A percentile compares a stretch with the other conserved stretches of the same genome.
These are phyloP conservation scores for Leptopilina clavipes DNA, from an alignment of 1,140 invertebrate genomes.

Conservation along the genomic window DNA sequence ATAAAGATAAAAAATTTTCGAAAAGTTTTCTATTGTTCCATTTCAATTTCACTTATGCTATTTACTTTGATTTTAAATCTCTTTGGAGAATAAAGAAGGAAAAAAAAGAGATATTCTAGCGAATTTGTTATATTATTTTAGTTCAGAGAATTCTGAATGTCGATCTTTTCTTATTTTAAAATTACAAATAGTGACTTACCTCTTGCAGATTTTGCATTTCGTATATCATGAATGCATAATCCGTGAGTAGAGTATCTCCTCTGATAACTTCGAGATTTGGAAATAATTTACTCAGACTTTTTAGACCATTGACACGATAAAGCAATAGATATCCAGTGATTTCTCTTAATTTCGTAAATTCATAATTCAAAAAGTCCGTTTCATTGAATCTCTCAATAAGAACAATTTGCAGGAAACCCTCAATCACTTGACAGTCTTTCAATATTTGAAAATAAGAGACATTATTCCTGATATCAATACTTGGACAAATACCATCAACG, in stretches of 20 bases:
- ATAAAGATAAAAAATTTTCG: too few relatives aligned
- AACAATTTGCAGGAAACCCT: conserved; percentile 81
- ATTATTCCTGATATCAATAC: conserved; percentile 76
- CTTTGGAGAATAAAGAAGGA: not conserved
- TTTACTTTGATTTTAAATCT: not conserved
- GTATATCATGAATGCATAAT: conserved; percentile 83
- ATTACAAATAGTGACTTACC: conserved; percentile 55
- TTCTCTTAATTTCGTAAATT: conserved; percentile 78
- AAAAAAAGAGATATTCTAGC: not conserved
- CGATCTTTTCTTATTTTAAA: not conserved
- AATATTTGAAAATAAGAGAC: conserved; percentile 72
- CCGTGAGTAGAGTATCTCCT: conserved; percentile 79
- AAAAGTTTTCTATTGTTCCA: too few relatives aligned
- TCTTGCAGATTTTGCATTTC: conserved; percentile 76
- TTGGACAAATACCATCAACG: conserved; percentile 70
- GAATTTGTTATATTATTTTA: not conserved
- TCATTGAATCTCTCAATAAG: conserved; percentile 77
- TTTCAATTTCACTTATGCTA: not conserved
- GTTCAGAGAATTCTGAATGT: not conserved
- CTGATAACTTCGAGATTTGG: conserved; percentile 85
- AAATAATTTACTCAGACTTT: conserved; percentile 72
- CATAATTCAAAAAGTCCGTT: conserved; percentile 72
- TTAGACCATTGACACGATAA: conserved; percentile 78
- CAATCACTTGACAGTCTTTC: conserved; percentile 79
- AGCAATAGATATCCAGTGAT: conserved; percentile 84